A percentile compares a stretch with the other conserved stretches of the same genome.
Evolutionary conservation across 1,140 invertebrate species (phyloP).

Genomic region (Polypedilum pembai): DNA sequence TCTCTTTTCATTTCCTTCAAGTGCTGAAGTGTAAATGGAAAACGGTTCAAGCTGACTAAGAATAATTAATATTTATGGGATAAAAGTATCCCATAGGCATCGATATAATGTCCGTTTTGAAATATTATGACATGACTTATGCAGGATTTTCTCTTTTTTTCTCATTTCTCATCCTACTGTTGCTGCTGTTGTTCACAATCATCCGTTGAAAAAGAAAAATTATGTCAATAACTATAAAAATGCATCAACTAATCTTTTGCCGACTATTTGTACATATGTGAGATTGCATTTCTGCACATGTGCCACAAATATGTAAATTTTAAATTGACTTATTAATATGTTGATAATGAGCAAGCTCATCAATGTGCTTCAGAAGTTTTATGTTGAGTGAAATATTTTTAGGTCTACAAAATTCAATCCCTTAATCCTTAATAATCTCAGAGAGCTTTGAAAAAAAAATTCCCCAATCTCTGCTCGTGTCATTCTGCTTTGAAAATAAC

Average conservation of each 20-base stretch:
- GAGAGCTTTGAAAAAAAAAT: background rate
- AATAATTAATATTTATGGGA: conserved; percentile 8
- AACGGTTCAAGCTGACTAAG: background rate
- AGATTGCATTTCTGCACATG: too few relatives aligned
- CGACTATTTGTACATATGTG: too few relatives aligned
- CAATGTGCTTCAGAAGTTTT: too few relatives aligned
- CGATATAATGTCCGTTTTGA: background rate
- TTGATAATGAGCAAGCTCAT: too few relatives aligned
- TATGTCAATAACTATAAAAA: too few relatives aligned
- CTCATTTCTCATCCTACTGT: background rate
- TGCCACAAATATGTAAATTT: too few relatives aligned
- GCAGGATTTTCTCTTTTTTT: background rate
- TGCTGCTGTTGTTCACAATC: too few relatives aligned
- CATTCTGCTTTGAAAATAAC: conserved; percentile 13
- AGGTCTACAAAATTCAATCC: background rate
- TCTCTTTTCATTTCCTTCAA: background rate
- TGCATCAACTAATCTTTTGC: too few relatives aligned
- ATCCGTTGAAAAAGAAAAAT: too few relatives aligned
- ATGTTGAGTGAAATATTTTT: too few relatives aligned
- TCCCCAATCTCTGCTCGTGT: background rate
- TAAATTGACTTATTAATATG: too few relatives aligned
- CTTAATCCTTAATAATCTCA: conserved; percentile 13
- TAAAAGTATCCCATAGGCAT: background rate
- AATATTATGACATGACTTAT: conserved; percentile 5
- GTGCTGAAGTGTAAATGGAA: conserved; percentile 2